Evolutionary conservation across 2,888 invertebrate genomes (phyloP).

Genomic region (Tineola bisselliella): DNA sequence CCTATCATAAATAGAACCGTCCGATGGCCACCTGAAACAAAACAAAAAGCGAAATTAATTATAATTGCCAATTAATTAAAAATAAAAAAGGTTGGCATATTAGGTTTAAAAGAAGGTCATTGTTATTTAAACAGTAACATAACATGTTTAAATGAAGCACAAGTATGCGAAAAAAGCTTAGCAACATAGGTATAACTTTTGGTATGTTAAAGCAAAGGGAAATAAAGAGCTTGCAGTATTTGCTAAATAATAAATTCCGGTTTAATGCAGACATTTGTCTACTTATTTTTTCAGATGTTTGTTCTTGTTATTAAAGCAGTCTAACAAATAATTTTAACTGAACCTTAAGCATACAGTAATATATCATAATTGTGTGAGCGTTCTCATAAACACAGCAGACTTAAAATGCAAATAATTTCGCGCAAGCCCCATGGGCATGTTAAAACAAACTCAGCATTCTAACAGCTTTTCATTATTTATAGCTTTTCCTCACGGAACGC

Average conservation of each 20-base stretch:
- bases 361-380: slow-evolving; percentile 35
- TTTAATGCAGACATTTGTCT: neutral
- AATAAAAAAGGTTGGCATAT: neutral
- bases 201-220: neutral
- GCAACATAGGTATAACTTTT: neutral
- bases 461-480: slow-evolving; percentile 61
- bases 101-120: too few species aligned
- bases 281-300: neutral
- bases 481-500: slow-evolving; percentile 50
- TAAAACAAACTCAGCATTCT: slow-evolving; percentile 59
- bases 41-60: slow-evolving; percentile 69
- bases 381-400: slow-evolving; percentile 46
- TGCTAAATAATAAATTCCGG: neutral
- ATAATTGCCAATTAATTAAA: slow-evolving; percentile 42
- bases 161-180: neutral
- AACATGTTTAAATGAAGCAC: neutral
- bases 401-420: slow-evolving; percentile 60
- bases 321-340: slow-evolving; percentile 7
- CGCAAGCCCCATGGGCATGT: slow-evolving; percentile 54
- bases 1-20: slow-evolving; percentile 20
- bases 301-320: slow-evolving; percentile 2
- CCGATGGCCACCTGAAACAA: slow-evolving; percentile 66
- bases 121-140: too few species aligned
- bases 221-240: neutral
- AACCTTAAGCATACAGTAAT: slow-evolving; percentile 26